Percentiles rank a stretch among this genome's conserved stretches.
These are phyloP conservation scores for Drosophila anomalata DNA, from an alignment of 2,888 invertebrate genomes.

Conservation along the genomic window DNA sequence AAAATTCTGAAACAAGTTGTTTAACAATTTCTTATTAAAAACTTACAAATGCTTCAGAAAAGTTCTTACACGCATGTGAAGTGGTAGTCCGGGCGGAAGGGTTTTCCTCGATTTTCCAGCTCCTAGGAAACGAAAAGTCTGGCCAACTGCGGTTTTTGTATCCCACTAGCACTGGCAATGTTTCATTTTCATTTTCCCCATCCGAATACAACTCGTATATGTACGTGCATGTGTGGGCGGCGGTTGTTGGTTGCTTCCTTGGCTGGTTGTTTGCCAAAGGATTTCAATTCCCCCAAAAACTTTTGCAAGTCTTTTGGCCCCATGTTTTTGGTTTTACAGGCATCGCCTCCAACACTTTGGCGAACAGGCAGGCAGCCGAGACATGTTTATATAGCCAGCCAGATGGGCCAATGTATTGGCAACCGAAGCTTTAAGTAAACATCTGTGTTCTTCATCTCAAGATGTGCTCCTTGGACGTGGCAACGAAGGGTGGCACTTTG, in stretches of 20 bases:
- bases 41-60: constrained; percentile 65
- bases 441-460: constrained; percentile 48
- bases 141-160: constrained; percentile 45
- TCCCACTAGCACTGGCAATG: constrained; percentile 37
- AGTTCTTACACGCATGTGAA: constrained; percentile 48
- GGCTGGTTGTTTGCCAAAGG: constrained; percentile 52
- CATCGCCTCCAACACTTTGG: constrained; percentile 40
- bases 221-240: constrained; percentile 15
- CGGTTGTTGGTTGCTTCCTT: constrained; percentile 5
- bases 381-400: constrained; percentile 59
- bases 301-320: constrained; percentile 63
- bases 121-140: constrained; percentile 35
- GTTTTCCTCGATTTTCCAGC: constrained; percentile 11
- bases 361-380: constrained; percentile 58
- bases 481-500: constrained; percentile 3
- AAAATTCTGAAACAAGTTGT: constrained; percentile 64
- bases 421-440: constrained; percentile 58
- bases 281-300: constrained; percentile 66
- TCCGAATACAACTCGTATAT: constrained; percentile 4
- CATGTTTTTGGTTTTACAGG: constrained; percentile 69
- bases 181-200: constrained; percentile 34
- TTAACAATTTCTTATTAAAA: constrained; percentile 76
- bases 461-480: constrained; percentile 32
- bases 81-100: constrained; percentile 18
- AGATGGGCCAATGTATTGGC: constrained; percentile 50